These are phyloP conservation scores for Sebastes iracundus DNA, from an alignment of 2,797 vertebrate genomes.

Conservation along the genomic window DNA sequence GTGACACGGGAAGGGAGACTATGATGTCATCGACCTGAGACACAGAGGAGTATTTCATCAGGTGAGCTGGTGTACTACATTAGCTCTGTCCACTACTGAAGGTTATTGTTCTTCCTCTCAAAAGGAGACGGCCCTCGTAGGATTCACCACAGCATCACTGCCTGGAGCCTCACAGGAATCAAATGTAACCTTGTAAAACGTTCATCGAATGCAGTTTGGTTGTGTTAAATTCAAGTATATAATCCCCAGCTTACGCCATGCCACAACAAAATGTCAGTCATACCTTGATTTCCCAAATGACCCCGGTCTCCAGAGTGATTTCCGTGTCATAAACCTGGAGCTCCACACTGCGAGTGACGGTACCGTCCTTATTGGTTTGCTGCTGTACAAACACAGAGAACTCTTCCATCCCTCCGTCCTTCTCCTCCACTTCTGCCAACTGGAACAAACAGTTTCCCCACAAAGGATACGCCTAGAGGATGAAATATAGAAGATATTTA, in stretches of 20 bases:
- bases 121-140: neutral
- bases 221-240: neutral
- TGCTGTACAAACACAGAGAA: conserved; percentile 27
- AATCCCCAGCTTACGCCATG: neutral
- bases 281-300: conserved; percentile 29
- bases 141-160: neutral
- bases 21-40: conserved; percentile 28
- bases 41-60: neutral
- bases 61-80: neutral
- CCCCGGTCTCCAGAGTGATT: conserved; percentile 17
- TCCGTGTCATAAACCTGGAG: conserved; percentile 1
- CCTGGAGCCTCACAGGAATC: neutral
- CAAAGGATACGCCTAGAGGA: conserved; percentile 31
- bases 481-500: neutral
- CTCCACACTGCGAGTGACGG: neutral
- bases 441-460: conserved; percentile 29
- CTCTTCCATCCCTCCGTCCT: neutral
- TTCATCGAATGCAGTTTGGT: neutral
- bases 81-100: neutral
- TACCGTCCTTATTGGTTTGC: neutral
- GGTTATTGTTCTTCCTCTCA: neutral
- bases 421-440: conserved; percentile 18
- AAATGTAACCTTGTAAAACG: neutral
- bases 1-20: conserved; percentile 1
- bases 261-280: neutral